These are phyloP conservation scores for Saguinus imperator DNA, from an alignment of 2,113 vertebrate genomes.

Conservation along the genomic window DNA sequence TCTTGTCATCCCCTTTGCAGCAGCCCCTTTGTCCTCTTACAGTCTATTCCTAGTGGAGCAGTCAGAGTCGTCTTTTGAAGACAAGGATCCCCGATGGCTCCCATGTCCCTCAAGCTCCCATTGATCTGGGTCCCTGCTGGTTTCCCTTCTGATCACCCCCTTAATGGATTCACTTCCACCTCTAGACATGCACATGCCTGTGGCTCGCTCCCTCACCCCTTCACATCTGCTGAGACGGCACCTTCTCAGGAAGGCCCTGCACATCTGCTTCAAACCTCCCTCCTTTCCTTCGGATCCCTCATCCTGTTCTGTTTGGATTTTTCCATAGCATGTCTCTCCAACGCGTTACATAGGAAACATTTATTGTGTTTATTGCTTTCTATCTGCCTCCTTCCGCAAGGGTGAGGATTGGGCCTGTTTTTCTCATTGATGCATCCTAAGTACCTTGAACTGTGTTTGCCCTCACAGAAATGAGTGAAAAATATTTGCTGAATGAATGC, in stretches of 20 bases:
- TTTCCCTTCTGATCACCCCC: not conserved
- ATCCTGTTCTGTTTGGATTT: not conserved
- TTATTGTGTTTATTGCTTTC: too few species aligned
- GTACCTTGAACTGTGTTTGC: not conserved
- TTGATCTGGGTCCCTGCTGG: rapidly evolving
- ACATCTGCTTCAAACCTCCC: rapidly evolving
- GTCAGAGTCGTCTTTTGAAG: not conserved
- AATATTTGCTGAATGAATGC: not conserved
- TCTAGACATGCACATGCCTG: rapidly evolving
- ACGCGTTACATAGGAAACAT: not conserved
- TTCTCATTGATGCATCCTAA: not conserved
- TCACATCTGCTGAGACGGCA: not conserved
- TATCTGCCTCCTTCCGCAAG: not conserved
- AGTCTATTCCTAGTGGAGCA: not conserved
- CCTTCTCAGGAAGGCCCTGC: not conserved
- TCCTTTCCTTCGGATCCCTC: not conserved
- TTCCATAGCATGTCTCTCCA: rapidly evolving
- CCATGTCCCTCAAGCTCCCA: rapidly evolving
- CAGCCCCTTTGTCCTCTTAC: rapidly evolving
- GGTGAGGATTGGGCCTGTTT: not conserved
- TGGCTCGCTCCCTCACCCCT: not conserved
- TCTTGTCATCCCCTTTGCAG: not conserved
- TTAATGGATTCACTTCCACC: too few species aligned
- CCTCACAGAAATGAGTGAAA: not conserved
- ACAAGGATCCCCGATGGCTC: not conserved